These are phyloP conservation scores for Phocides pigmalion DNA, from an alignment of 1,140 invertebrate genomes.

Conservation along the genomic window DNA sequence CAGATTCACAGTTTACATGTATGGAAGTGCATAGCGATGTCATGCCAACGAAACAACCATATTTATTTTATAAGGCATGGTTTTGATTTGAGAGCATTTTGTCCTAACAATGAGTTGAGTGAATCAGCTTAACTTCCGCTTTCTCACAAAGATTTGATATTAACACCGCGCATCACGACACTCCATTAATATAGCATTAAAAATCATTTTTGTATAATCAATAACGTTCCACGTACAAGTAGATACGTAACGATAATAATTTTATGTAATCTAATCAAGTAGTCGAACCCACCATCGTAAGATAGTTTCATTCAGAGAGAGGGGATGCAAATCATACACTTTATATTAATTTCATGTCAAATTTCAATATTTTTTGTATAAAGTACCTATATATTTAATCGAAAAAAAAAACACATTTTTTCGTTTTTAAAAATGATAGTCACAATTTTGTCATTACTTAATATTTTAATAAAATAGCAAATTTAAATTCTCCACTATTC, in stretches of 20 bases:
- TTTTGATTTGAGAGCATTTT: constrained; percentile 65
- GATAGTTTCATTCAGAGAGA: too few species aligned
- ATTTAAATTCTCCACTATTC: too few species aligned
- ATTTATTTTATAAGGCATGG: constrained; percentile 69
- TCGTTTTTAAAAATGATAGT: too few species aligned
- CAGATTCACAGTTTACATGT: constrained; percentile 33
- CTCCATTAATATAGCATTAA: constrained; percentile 40
- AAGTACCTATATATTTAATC: too few species aligned
- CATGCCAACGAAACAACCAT: constrained; percentile 61
- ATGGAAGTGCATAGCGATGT: constrained; percentile 55
- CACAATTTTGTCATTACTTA: too few species aligned
- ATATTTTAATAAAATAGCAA: too few species aligned
- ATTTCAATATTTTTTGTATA: too few species aligned
- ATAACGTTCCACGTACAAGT: constrained; percentile 14
- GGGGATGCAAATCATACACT: too few species aligned
- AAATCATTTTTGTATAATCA: constrained; percentile 11
- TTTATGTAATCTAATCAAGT: constrained; percentile 24
- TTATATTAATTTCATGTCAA: too few species aligned
- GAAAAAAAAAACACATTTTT: too few species aligned
- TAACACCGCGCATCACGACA: constrained; percentile 44
- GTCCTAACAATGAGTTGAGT: constrained; percentile 57
- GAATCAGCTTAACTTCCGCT: constrained; percentile 54
- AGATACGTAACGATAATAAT: background rate
- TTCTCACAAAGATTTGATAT: constrained; percentile 43
- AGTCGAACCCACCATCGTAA: constrained; percentile 6